Evolutionary conservation across 2,797 vertebrate species (phyloP), one percentile per base, ranked within the genome.

Genomic region (Merluccius polli): DNA sequence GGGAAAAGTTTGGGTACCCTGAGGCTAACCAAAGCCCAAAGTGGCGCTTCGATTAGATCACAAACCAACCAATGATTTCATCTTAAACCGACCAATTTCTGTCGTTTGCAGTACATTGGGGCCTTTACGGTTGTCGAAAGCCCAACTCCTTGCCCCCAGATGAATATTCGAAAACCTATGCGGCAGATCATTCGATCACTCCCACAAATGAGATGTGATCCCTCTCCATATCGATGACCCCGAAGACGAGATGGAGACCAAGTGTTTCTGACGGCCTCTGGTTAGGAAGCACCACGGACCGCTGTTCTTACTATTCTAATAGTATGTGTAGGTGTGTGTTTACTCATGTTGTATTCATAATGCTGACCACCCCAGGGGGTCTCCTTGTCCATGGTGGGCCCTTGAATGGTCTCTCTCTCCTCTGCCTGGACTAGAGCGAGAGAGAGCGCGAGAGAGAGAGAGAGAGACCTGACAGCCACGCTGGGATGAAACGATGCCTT

Each of bases 401-500:
- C 91, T 92, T 92, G 90, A 93, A 91, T 91, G 93, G 88, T 86
- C 91, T 93, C 92, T 90, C 91, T 89, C 86, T 86, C 89, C 87
- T 89, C 84, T 77, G 93, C 91, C 90, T 92, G n/a, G 93, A 93
- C 44, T 52, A 52, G 18, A 52, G 44, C 18, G 44, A 52, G 44
- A 38, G 36, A 38, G 36, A 38, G n/a, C n/a, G n/a, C n/a, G n/a
- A n/a, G n/a, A n/a, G n/a, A n/a, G n/a, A n/a, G n/a, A n/a, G n/a
- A n/a, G n/a, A n/a, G 44, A 52, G 44, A 16, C 18, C 16, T 21
- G 44, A 52, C 16, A 52, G 91, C 89, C 92, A 93, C 92, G n/a
- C n/a, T n/a, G 88, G 92, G 93, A 94, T 93, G 91, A 94, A 94
- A 94, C 92, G n/a, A 94, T 52, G 93, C 89, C 92, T 89, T 93